Conservation (phyloP, 2,888 invertebrate species). For the Pachycephus smyrnensis region DNA sequence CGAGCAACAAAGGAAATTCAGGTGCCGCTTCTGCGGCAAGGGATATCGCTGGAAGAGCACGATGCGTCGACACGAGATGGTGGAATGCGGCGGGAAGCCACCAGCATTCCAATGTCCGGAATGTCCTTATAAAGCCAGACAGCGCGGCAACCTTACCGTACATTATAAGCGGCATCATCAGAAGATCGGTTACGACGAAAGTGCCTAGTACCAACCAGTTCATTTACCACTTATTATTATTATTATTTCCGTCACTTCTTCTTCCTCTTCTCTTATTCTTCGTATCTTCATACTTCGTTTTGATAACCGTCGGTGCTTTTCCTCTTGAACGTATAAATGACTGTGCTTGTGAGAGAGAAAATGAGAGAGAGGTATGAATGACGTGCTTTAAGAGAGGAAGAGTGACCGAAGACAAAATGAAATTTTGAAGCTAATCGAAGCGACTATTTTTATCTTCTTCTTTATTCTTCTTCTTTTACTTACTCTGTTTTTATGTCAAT, state of each 20-base stretch:
- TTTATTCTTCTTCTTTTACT: slow-evolving; percentile 13
- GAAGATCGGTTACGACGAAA: slow-evolving; percentile 56
- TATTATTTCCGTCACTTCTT: background rate
- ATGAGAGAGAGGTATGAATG: background rate
- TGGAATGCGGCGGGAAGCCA: slow-evolving; percentile 86
- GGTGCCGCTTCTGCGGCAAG: slow-evolving; percentile 87
- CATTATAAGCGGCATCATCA: slow-evolving; percentile 84
- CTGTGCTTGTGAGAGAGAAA: background rate
- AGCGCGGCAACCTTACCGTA: slow-evolving; percentile 84
- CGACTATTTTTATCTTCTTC: slow-evolving; percentile 21
- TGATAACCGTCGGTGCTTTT: background rate
- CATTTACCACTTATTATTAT: background rate
- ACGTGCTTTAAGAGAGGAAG: background rate
- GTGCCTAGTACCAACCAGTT: slow-evolving; percentile 18
- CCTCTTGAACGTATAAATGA: background rate
- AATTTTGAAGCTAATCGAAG: slow-evolving; percentile 11
- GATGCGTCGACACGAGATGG: slow-evolving; percentile 83
- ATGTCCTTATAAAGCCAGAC: slow-evolving; percentile 83
- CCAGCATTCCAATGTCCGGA: slow-evolving; percentile 85
- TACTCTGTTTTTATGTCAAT: background rate
- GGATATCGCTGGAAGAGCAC: slow-evolving; percentile 89
- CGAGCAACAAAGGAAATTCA: slow-evolving; percentile 75
- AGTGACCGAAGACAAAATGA: slow-evolving; percentile 3
- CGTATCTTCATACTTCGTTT: background rate
- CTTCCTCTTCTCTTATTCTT: background rate